Percentiles rank a stretch among this genome's conserved stretches.
phyloP scores from a whole-genome alignment of 2,797 vertebrate genomes.

The Morus bassanus region DNA sequence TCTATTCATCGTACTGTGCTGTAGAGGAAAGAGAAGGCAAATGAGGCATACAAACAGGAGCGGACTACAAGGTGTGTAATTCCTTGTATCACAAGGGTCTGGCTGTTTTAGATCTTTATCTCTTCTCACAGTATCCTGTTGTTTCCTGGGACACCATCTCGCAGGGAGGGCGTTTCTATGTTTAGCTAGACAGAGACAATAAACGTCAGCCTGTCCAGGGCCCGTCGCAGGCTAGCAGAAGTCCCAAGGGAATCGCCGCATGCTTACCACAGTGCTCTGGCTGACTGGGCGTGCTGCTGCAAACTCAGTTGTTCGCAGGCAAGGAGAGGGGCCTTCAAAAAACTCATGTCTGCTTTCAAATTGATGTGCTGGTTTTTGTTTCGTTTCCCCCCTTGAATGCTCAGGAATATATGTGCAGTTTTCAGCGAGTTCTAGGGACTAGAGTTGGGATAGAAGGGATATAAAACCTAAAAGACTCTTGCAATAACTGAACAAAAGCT shows the following conservation, averaged over 20 bases:
- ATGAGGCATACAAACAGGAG: background rate
- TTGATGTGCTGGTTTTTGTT: background rate
- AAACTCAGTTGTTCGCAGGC: background rate
- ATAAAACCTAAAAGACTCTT: background rate
- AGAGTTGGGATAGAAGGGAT: background rate
- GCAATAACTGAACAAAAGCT: background rate
- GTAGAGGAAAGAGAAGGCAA: background rate
- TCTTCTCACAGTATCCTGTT: background rate
- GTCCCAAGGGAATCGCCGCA: too few species aligned
- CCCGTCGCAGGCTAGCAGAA: background rate
- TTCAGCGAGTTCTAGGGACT: background rate
- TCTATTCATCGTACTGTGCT: rapidly evolving
- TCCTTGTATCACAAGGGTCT: too few species aligned
- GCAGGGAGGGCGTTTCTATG: background rate
- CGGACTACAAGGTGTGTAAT: background rate
- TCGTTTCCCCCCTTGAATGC: background rate
- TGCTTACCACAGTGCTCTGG: background rate
- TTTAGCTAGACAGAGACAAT: background rate
- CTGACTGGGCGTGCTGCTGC: background rate
- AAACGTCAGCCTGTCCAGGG: background rate
- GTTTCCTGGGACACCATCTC: background rate
- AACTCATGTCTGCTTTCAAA: background rate
- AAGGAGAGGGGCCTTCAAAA: background rate
- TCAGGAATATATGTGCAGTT: background rate
- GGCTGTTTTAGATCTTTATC: background rate